A percentile compares a stretch with the other conserved stretches of the same genome.
phyloP scores from a whole-genome alignment of 2,113 vertebrate genomes.

The Sphyrna mokarran region DNA sequence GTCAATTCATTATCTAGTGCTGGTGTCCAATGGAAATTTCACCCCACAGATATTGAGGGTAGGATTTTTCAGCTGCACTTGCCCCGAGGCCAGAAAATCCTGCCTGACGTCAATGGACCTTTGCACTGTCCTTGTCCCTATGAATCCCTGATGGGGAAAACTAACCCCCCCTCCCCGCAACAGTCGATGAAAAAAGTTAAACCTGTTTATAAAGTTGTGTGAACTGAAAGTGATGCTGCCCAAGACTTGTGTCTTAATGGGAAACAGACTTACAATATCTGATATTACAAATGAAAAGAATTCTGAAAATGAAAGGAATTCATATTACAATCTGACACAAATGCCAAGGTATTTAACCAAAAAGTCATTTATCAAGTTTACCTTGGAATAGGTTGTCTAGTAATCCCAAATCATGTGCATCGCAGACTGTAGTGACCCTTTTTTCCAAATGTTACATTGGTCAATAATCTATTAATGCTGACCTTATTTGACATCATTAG shows the following conservation, averaged over 20 bases:
- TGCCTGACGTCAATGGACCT: no score
- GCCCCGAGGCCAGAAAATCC: no score
- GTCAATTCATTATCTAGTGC: neutral
- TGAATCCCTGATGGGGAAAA: no score
- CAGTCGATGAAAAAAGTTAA: neutral
- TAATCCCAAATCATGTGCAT: neutral
- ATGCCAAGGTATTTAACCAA: neutral
- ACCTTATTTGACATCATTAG: slow-evolving; percentile 38
- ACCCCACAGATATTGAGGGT: neutral
- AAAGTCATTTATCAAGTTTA: slow-evolving; percentile 13
- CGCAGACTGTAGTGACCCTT: slow-evolving; percentile 13
- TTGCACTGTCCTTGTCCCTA: no score
- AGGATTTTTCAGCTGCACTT: no score
- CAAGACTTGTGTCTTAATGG: neutral
- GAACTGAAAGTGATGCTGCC: neutral
- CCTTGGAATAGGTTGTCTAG: neutral
- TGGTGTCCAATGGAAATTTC: neutral
- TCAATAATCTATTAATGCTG: slow-evolving; percentile 38
- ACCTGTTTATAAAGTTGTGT: neutral
- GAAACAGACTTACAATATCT: slow-evolving; percentile 9
- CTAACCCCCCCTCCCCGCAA: no score
- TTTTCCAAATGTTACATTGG: slow-evolving; percentile 34
- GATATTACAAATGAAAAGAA: slow-evolving; percentile 11
- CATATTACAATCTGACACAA: neutral
- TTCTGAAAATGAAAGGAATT: neutral